Evolutionary conservation across 2,888 invertebrate species (phyloP), one percentile per base, ranked within the genome.

Genomic region (Ormyrus thymus): DNA sequence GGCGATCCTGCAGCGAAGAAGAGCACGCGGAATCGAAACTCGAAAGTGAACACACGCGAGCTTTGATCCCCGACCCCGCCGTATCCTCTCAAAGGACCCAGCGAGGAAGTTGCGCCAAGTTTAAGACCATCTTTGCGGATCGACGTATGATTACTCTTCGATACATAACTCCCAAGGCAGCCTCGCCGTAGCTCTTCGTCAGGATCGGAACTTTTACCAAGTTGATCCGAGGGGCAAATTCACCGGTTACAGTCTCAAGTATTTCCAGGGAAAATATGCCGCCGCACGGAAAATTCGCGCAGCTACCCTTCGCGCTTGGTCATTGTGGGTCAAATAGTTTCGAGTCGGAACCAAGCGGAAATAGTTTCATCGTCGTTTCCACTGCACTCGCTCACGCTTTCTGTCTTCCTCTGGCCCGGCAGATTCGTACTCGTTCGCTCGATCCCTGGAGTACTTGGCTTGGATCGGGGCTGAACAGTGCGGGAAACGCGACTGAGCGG

Each of bases 141-240:
- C 70, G 53, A n/a, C n/a, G 66, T 72, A 68, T 51, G 78, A 78
- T 78, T 78, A 78, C 58, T 70, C 1, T 29, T 29, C 71, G 70
- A 70, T 70, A 73, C 66, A 65, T 80, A 74, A 69, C 71, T 62
- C 70, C 29, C 1, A 29, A 29, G 29, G 2, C 29, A 29, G 1
- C 1, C 1, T 29, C 29, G 29, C 29, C 2, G 1, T 1, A 29
- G 15, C 46, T 5, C 53, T 29, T 29, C 29, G 11, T 46, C 53
- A 11, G 11, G 48, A 29, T n/a, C n/a, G 11, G 86, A 86, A 29
- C 29, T 29, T 29, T 29, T 29, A 29, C 29, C 29, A 29, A 2
- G 29, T 29, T 29, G 1, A 29, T 29, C 29, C 29, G 1, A 29
- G 29, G 29, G 2, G 86, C 86, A 87, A 87, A 87, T 86, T 86